phyloP scores from a whole-genome alignment of 2,888 invertebrate genomes.

The Tenthredo livida region DNA sequence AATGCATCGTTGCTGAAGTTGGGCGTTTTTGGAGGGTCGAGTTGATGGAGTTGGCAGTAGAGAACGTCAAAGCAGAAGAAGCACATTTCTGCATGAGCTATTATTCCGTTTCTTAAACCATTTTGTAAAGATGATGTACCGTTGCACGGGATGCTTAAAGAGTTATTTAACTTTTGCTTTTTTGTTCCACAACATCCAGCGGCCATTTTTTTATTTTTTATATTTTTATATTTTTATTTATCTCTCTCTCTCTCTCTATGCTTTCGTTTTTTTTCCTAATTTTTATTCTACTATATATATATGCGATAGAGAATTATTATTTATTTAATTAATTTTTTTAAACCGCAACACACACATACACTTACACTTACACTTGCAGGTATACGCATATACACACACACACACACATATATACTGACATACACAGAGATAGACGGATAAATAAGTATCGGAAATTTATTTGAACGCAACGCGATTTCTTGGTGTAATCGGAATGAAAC shows the following conservation, averaged over 20 bases:
- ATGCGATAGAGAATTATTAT: too few species aligned
- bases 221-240: background rate
- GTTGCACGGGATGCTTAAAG: constrained; percentile 81
- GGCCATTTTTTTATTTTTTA: constrained; percentile 82
- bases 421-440: background rate
- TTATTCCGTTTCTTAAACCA: constrained; percentile 80
- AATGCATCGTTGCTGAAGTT: constrained; percentile 96
- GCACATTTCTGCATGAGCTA: constrained; percentile 97
- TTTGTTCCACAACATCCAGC: constrained; percentile 95
- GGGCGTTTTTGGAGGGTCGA: constrained; percentile 94
- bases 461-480: background rate
- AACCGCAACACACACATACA: background rate
- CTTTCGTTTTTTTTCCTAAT: background rate
- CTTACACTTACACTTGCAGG: background rate
- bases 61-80: constrained; percentile 99
- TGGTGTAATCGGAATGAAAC: background rate
- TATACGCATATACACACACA: background rate
- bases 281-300: too few species aligned
- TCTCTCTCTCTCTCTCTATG: background rate
- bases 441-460: background rate
- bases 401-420: background rate
- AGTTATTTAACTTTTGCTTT: constrained; percentile 93
- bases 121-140: constrained; percentile 80
- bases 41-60: constrained; percentile 94
- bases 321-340: background rate